A percentile compares a stretch with the other conserved stretches of the same genome.
Evolutionary conservation across 2,113 vertebrate species (phyloP).

Genomic region (Gallinago media): DNA sequence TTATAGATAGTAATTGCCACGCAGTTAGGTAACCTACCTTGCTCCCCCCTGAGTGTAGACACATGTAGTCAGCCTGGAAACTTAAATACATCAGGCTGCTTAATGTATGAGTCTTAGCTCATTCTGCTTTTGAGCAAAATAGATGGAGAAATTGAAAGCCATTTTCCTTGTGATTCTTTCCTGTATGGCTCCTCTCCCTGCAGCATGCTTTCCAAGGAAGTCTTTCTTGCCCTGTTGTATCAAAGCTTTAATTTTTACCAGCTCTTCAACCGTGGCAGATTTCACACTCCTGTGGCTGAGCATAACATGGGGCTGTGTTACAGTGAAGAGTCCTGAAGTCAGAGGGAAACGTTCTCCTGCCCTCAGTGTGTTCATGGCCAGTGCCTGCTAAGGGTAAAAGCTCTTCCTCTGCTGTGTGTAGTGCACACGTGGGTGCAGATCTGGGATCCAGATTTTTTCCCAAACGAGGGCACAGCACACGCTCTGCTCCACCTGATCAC

Average conservation of each 20-base stretch:
- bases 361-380: background rate
- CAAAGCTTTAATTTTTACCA: background rate
- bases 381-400: background rate
- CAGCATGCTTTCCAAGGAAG: background rate
- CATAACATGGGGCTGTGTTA: background rate
- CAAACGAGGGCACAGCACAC: background rate
- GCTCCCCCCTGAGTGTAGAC: background rate
- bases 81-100: background rate
- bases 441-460: background rate
- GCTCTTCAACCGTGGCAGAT: background rate
- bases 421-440: background rate
- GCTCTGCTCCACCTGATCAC: background rate
- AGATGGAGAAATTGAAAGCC: background rate
- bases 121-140: background rate
- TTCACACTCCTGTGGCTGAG: background rate
- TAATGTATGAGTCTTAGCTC: background rate
- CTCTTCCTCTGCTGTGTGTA: background rate
- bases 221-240: background rate
- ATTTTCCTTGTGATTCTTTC: background rate
- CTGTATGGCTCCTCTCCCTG: background rate
- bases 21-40: background rate
- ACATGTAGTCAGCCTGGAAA: background rate
- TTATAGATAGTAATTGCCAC: background rate
- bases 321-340: background rate
- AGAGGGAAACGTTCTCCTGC: background rate